phyloP scores from a whole-genome alignment of 1,140 invertebrate genomes.

The Mylabris phalerata region DNA sequence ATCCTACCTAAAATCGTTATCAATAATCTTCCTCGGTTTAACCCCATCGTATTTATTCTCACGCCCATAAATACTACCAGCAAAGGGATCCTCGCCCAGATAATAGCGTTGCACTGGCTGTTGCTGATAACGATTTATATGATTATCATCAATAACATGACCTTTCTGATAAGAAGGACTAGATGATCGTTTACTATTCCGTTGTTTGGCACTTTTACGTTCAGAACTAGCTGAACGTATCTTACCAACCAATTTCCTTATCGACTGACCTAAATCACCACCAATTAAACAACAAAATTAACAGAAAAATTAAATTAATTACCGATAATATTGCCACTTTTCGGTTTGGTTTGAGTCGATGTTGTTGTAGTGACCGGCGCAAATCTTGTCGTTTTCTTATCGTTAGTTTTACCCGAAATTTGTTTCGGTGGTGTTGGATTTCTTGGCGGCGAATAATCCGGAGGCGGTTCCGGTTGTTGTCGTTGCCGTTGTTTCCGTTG shows the following conservation, averaged over 20 bases:
- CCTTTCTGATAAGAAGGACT: constrained; percentile 55
- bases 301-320: neutral
- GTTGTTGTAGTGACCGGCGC: constrained; percentile 43
- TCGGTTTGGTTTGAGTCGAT: constrained; percentile 37
- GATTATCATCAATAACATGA: constrained; percentile 51
- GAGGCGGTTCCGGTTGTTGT: constrained; percentile 50
- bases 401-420: constrained; percentile 33
- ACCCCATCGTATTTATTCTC: constrained; percentile 68
- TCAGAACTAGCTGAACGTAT: constrained; percentile 67
- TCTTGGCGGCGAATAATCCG: constrained; percentile 59
- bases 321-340: constrained; percentile 42
- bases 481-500: constrained; percentile 7
- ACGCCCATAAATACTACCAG: constrained; percentile 68
- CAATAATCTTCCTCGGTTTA: constrained; percentile 38
- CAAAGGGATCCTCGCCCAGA: constrained; percentile 74
- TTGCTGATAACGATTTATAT: constrained; percentile 25
- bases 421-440: constrained; percentile 46
- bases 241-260: constrained; percentile 69
- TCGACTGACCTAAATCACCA: constrained; percentile 52
- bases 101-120: constrained; percentile 67
- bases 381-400: constrained; percentile 58
- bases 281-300: constrained; percentile 7
- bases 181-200: constrained; percentile 43
- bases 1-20: too few relatives aligned
- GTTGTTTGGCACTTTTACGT: constrained; percentile 53